Conservation (phyloP, 2,797 vertebrate species). For the Xiphophorus birchmanni region DNA sequence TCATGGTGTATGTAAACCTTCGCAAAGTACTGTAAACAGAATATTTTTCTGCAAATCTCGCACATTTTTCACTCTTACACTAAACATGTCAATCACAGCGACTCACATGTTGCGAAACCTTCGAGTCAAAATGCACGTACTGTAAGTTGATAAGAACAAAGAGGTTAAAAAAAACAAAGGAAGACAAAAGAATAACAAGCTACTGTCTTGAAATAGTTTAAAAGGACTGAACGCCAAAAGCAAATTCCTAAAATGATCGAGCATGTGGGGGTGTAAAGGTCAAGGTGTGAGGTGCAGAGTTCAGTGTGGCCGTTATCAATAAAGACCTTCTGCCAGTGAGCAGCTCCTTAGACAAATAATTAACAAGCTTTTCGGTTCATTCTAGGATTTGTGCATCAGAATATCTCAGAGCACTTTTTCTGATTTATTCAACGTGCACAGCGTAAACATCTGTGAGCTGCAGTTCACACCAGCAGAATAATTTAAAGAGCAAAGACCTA, state of each 20-base stretch:
- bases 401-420: slow-evolving; percentile 33
- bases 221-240: slow-evolving; percentile 55
- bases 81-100: slow-evolving; percentile 1
- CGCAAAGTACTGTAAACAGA: neutral
- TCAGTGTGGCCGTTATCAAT: slow-evolving; percentile 70
- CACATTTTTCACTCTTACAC: neutral
- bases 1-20: neutral
- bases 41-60: neutral
- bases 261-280: slow-evolving; percentile 66
- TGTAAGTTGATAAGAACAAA: neutral
- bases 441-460: slow-evolving; percentile 40
- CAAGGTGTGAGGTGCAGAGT: slow-evolving; percentile 75
- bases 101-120: neutral
- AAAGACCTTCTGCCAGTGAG: slow-evolving; percentile 63
- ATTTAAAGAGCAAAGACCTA: slow-evolving; percentile 32
- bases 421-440: slow-evolving; percentile 46
- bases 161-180: neutral
- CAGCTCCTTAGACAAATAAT: slow-evolving; percentile 68
- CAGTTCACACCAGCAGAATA: slow-evolving; percentile 4
- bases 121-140: neutral
- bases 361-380: slow-evolving; percentile 60
- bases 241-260: slow-evolving; percentile 72
- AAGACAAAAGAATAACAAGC: neutral
- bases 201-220: slow-evolving; percentile 45
- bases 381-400: slow-evolving; percentile 20